Percentiles rank a stretch among this genome's conserved stretches.
phyloP scores from a whole-genome alignment of 2,888 invertebrate genomes.

The Branchipolynoe longqiensis region DNA sequence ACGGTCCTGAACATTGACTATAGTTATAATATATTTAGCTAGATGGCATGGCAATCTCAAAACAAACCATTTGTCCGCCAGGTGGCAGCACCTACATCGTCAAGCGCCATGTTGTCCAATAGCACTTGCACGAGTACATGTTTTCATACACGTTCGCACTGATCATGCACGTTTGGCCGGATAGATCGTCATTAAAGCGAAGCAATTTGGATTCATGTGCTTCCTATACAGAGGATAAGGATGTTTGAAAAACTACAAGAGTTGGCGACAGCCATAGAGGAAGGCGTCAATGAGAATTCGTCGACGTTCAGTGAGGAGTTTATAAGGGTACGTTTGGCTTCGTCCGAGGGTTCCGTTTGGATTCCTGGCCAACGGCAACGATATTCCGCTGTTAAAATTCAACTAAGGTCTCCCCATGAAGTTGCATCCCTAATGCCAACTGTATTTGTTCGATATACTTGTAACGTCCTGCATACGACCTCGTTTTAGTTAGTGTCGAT shows the following conservation, averaged over 20 bases:
- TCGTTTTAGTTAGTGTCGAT: too few relatives aligned
- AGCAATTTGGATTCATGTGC: neutral
- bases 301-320: conserved; percentile 43
- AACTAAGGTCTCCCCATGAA: too few relatives aligned
- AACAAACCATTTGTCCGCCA: neutral
- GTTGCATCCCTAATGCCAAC: too few relatives aligned
- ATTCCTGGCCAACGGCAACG: neutral
- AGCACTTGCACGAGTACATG: conserved; percentile 45
- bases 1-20: neutral
- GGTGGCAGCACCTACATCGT: neutral
- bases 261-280: neutral
- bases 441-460: too few relatives aligned
- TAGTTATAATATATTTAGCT: neutral
- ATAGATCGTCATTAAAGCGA: conserved; percentile 8
- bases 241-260: conserved; percentile 46
- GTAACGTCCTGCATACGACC: too few relatives aligned
- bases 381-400: too few relatives aligned
- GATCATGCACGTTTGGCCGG: conserved; percentile 20
- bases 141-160: conserved; percentile 46
- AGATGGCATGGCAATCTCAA: neutral
- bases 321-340: conserved; percentile 34
- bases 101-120: conserved; percentile 48
- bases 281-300: neutral
- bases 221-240: neutral
- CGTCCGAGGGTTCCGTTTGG: neutral